These are phyloP conservation scores for Dolichopus griseipennis DNA, from an alignment of 2,888 invertebrate species.

Conservation along the genomic window DNA sequence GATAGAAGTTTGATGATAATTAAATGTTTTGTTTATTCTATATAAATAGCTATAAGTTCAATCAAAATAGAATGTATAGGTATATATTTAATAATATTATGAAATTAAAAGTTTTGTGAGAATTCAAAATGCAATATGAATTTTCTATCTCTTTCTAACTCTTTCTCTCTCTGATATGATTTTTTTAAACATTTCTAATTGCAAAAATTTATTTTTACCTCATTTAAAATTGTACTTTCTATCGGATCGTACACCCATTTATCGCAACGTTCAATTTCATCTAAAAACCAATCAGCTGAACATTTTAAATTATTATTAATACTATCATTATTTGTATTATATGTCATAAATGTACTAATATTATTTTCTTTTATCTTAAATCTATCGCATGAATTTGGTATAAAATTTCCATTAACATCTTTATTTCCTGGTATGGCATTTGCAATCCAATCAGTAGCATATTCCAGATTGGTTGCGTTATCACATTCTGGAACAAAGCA, in stretches of 20 bases:
- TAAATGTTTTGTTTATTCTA: no score
- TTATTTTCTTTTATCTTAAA: constrained; percentile 24
- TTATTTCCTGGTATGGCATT: constrained; percentile 44
- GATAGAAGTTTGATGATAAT: no score
- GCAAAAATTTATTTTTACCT: constrained; percentile 37
- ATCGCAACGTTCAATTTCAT: constrained; percentile 40
- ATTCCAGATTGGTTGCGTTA: constrained; percentile 29
- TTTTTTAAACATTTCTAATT: background rate
- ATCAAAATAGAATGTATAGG: no score
- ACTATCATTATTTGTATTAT: no score
- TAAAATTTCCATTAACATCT: constrained; percentile 32
- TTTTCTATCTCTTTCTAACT: no score
- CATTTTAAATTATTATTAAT: constrained; percentile 27
- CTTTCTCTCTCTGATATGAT: background rate
- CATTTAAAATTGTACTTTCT: constrained; percentile 50
- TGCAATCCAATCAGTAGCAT: constrained; percentile 43
- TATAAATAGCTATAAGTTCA: no score
- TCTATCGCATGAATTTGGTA: constrained; percentile 34
- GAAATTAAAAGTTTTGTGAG: constrained; percentile 4
- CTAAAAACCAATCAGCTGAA: constrained; percentile 38
- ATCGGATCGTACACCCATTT: constrained; percentile 47
- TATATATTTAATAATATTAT: background rate
- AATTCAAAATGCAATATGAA: no score
- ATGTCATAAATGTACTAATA: background rate
- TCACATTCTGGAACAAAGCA: constrained; percentile 52